Conservation (phyloP, 2,797 vertebrate genomes). For the Hippocampus kuda region DNA sequence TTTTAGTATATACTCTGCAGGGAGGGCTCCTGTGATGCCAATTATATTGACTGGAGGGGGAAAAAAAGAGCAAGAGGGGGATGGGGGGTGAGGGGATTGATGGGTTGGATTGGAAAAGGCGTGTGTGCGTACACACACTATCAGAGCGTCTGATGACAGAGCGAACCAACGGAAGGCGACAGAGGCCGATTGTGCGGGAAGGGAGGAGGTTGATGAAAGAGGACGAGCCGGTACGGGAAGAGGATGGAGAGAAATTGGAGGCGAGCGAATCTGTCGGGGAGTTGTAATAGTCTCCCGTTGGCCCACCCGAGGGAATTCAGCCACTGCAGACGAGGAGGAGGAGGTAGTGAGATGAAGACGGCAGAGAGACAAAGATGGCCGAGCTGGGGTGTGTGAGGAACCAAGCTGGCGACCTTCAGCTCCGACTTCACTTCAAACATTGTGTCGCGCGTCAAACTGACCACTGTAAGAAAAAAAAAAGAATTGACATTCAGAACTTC, state of each 20-base stretch:
- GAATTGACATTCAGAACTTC: too few species aligned
- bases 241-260: slow-evolving; percentile 72
- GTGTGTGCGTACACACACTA: slow-evolving; percentile 14
- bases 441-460: neutral
- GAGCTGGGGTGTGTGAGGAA: neutral
- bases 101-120: slow-evolving; percentile 14
- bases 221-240: slow-evolving; percentile 32
- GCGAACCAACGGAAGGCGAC: slow-evolving; percentile 32
- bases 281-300: slow-evolving; percentile 70
- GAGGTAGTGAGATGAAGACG: slow-evolving; percentile 10
- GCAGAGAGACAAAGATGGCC: neutral
- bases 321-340: slow-evolving; percentile 56
- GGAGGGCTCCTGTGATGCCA: slow-evolving; percentile 69
- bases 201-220: slow-evolving; percentile 24
- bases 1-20: slow-evolving; percentile 68
- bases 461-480: neutral
- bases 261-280: slow-evolving; percentile 71
- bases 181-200: slow-evolving; percentile 11
- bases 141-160: slow-evolving; percentile 37
- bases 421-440: neutral
- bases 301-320: slow-evolving; percentile 65
- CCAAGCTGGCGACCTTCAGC: neutral
- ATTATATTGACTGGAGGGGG: slow-evolving; percentile 70
- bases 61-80: neutral
- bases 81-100: slow-evolving; percentile 2